Evolutionary conservation across 2,113 vertebrate genomes (phyloP), one percentile per base, ranked within the genome.

Genomic region (Tachuris rubrigastra): DNA sequence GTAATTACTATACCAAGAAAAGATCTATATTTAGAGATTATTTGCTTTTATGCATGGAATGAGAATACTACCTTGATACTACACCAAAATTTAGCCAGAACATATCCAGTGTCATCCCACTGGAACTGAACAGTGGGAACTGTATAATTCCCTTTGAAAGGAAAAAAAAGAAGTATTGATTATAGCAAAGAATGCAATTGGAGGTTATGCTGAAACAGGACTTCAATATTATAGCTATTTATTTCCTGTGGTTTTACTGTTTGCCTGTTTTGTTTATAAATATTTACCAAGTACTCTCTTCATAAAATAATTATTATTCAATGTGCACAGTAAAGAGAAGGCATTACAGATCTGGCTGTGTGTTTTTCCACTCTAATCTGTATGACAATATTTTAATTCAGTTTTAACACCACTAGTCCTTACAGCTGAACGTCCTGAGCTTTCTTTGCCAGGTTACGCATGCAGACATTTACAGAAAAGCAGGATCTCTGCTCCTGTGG

Each of bases 281-380:
- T 97, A 98, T 98, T 98, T 98, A 97, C 96, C 87, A 87, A 31
- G 72, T 31, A 87, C 84, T 95, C 88, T 82, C 95, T 97, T 97
- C 91, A 89, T 96, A 95, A 97, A 97, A 96, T 96, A 96, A 98
- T 97, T 96, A 96, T 97, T 96, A 98, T 95, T 96, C 96, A 76
- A 83, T 41, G 76, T 92, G 95, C 97, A 91, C 85, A 94, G 96
- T 50, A 59, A 91, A 91, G 89, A 87, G 80, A 96, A 94, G 79
- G 62, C 83, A 93, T 94, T 71, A 50, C 85, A 97, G 68, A 82
- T 86, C 72, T n/a, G 93, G 55, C 73, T 94, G 90, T 94, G 82
- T 93, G 83, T 59, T 75, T 90, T 95, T 58, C 88, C 82, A 68
- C 62, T 89, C 95, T 97, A 97, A 98, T 95, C 91, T 83, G 85